Base-by-base conservation (phyloP, 2,888 invertebrate genomes). In the Nebria salina region DNA sequence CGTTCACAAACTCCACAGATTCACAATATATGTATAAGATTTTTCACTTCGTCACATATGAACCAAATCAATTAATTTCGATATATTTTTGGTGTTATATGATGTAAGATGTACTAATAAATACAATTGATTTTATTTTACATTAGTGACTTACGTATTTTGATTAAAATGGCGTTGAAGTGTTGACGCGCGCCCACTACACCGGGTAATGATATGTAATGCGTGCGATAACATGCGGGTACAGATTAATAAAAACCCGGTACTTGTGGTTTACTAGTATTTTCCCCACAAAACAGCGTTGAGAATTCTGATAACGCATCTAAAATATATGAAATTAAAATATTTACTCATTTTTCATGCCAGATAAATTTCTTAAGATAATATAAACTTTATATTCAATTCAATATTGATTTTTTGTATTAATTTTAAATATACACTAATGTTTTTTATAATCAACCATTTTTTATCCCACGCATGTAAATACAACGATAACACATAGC, bases 181-280 rank as follows among this genome's bases (percentile, higher is more conserved):
- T 70, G 25, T 15, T 34, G 70, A 70, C 20, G 25, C 34, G 70
- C 70, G 70, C 70, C 70, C 25, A 70, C 70, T 26, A 70, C 70
- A 70, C 70, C 70, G 70, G 54, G 70, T 70, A 70, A 70, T 70
- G 70, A 70, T 70, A 77, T 77, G 77, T 77, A 77, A 77, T 54
- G n/a, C 64, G 77, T 15, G n/a, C 68, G 77, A 77, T 77, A 77
- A 77, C 72, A 77, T 77, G 72, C 77, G 77, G 77, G 77, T 34
- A 42, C 70, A 11, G 54, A 54, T 54, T 72, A 72, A 72, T 77
- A 77, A 77, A 70, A 42, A 77, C 66, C 72, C 77, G 64, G 72
- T 54, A 73, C 25, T 64, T 77, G 72, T 42, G 77, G 77, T 70
- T 64, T 70, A 20, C 70, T 34, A 15, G n/a, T 54, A 54, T 54